A percentile compares a stretch with the other conserved stretches of the same genome.
These are phyloP conservation scores for Fundulus diaphanus DNA, from an alignment of 2,797 vertebrate species.

Conservation along the genomic window DNA sequence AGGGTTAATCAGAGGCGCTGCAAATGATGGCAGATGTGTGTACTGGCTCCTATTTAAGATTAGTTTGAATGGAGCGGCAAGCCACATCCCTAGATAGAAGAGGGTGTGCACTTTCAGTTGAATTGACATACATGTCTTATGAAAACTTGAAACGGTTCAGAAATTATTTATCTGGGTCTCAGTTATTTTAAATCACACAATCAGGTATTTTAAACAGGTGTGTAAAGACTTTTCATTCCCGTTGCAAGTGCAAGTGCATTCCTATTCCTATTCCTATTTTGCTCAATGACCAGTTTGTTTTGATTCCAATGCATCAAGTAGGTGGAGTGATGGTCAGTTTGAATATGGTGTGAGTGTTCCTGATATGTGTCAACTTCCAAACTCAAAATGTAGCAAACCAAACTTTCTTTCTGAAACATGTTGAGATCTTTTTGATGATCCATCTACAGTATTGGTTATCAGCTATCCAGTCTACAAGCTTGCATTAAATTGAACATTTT, in stretches of 20 bases:
- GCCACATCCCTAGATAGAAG: neutral
- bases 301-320: slow-evolving; percentile 40
- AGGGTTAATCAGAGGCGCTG: neutral
- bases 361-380: slow-evolving; percentile 48
- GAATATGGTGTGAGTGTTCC: slow-evolving; percentile 39
- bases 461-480: slow-evolving; percentile 39
- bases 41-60: neutral
- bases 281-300: slow-evolving; percentile 44
- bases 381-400: slow-evolving; percentile 61
- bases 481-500: slow-evolving; percentile 45
- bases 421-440: slow-evolving; percentile 44
- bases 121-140: neutral
- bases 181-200: neutral
- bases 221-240: neutral
- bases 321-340: slow-evolving; percentile 30
- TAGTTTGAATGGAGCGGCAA: neutral
- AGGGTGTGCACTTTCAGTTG: neutral
- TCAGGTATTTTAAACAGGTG: neutral
- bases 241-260: slow-evolving; percentile 24
- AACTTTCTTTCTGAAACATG: slow-evolving; percentile 34
- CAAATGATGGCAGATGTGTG: neutral
- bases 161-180: neutral
- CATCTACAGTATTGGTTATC: slow-evolving; percentile 40
- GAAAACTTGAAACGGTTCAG: neutral
- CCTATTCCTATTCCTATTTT: slow-evolving; percentile 42